Conservation (phyloP, 2,113 vertebrate species). For the Dipodomys merriami region DNA sequence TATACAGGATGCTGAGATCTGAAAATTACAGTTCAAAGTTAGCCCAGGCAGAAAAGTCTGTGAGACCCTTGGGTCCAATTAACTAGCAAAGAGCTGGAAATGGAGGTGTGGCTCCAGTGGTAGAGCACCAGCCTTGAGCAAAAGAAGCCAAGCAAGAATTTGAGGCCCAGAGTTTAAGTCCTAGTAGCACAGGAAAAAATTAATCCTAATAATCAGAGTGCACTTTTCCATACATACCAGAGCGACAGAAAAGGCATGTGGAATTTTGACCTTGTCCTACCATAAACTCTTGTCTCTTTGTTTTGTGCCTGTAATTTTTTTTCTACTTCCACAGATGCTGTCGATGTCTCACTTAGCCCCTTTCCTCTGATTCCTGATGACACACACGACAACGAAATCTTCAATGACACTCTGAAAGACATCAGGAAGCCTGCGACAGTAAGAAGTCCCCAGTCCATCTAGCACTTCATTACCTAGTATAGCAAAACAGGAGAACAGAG, state of each 20-base stretch:
- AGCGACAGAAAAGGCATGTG: slow-evolving; percentile 6
- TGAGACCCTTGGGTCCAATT: too few species aligned
- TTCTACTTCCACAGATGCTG: slow-evolving; percentile 57
- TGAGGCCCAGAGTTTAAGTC: too few species aligned
- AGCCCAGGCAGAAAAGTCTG: too few species aligned
- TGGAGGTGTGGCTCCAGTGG: too few species aligned
- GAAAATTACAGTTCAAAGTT: too few species aligned
- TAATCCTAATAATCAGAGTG: background rate
- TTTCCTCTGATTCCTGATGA: slow-evolving; percentile 65
- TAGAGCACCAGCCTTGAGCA: too few species aligned
- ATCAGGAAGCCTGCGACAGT: slow-evolving; percentile 84
- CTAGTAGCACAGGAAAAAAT: too few species aligned
- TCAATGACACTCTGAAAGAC: slow-evolving; percentile 78
- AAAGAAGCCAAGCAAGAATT: too few species aligned
- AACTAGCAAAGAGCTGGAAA: too few species aligned
- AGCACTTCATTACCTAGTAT: background rate
- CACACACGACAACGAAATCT: slow-evolving; percentile 78
- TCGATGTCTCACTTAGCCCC: slow-evolving; percentile 1
- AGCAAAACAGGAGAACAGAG: background rate
- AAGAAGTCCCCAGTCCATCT: slow-evolving; percentile 17
- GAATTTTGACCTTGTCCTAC: slow-evolving; percentile 35
- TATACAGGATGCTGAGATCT: too few species aligned
- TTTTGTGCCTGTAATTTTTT: slow-evolving; percentile 37
- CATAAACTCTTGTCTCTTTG: slow-evolving; percentile 20
- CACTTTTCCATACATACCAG: background rate